These are phyloP conservation scores for Vanessa tameamea DNA, from an alignment of 1,140 invertebrate species.

Conservation along the genomic window DNA sequence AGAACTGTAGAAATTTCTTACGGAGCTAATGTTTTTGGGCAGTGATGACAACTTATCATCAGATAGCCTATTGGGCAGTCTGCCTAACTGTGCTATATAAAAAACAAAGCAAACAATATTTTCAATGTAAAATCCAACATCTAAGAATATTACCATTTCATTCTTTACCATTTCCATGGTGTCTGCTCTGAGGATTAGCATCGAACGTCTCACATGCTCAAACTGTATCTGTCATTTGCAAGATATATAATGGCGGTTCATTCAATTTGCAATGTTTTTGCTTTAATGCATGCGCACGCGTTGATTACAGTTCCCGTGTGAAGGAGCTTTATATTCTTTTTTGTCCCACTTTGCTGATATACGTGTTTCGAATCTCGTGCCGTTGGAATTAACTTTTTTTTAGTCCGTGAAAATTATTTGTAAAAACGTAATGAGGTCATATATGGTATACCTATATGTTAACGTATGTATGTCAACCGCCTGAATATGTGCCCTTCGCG, in stretches of 20 bases:
- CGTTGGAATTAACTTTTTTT: slow-evolving; percentile 18
- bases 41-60: too few species aligned
- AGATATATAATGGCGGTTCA: slow-evolving; percentile 20
- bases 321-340: slow-evolving; percentile 14
- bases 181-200: neutral
- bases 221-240: slow-evolving; percentile 22
- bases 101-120: neutral
- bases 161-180: neutral
- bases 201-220: slow-evolving; percentile 4
- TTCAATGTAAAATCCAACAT: neutral
- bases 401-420: slow-evolving; percentile 10
- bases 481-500: too few species aligned
- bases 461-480: too few species aligned
- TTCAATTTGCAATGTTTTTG: slow-evolving; percentile 28
- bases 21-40: too few species aligned
- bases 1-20: too few species aligned
- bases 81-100: too few species aligned
- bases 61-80: too few species aligned
- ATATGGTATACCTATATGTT: neutral
- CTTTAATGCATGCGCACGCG: slow-evolving; percentile 25
- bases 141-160: neutral
- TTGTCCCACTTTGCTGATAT: slow-evolving; percentile 17
- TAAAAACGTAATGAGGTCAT: slow-evolving; percentile 2
- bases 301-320: slow-evolving; percentile 11
- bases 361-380: slow-evolving; percentile 17